A percentile compares a stretch with the other conserved stretches of the same genome.
Evolutionary conservation across 2,113 vertebrate species (phyloP).

Genomic region (Psilopsiagon aymara): DNA sequence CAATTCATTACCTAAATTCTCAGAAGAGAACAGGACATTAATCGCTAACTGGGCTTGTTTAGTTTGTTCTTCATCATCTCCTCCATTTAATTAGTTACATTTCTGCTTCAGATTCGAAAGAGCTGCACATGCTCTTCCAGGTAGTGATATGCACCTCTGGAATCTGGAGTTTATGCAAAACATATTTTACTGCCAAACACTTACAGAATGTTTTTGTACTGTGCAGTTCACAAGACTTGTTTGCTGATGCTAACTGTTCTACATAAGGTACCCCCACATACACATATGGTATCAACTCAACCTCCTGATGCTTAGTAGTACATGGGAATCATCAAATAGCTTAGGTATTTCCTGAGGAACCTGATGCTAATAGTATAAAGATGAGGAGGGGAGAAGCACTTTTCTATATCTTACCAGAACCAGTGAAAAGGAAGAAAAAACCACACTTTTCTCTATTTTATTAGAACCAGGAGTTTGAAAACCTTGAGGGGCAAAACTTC

Average conservation of each 20-base stretch:
- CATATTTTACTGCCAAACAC: not conserved
- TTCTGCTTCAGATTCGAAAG: not conserved
- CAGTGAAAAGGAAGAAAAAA: not conserved
- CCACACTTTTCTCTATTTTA: not conserved
- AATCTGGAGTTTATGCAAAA: not conserved
- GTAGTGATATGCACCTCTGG: not conserved
- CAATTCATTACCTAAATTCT: constrained; percentile 59
- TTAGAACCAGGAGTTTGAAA: not conserved
- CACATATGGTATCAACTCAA: not conserved
- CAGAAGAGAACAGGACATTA: constrained; percentile 15
- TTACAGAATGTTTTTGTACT: not conserved
- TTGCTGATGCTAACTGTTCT: not conserved
- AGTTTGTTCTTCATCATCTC: not conserved
- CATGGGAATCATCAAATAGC: not conserved
- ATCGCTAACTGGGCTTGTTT: not conserved
- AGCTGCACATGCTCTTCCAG: not conserved
- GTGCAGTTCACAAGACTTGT: not conserved
- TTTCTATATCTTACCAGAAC: not conserved
- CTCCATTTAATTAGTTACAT: constrained; percentile 39
- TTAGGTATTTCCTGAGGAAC: not conserved
- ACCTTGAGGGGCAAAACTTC: not conserved
- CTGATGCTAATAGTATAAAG: not conserved
- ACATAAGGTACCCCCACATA: not conserved
- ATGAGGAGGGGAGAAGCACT: not conserved
- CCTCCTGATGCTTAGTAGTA: not conserved